Evolutionary conservation across 2,113 vertebrate genomes (phyloP).

Genomic region (Python bivittatus): DNA sequence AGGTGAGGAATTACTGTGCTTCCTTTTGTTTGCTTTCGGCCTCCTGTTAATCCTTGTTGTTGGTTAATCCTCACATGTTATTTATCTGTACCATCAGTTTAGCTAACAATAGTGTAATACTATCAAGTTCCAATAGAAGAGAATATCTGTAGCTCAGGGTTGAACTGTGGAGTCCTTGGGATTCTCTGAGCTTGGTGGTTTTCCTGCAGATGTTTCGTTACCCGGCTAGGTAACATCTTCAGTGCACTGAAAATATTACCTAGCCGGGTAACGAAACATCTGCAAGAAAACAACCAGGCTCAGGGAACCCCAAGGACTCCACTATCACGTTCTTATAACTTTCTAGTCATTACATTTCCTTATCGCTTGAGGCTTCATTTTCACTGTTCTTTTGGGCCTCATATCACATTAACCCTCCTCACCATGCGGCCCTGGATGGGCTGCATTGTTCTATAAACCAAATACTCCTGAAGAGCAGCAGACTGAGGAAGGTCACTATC

Average conservation of each 20-base stretch:
- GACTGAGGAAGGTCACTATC: neutral
- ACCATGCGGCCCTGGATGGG: neutral
- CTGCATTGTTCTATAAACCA: neutral
- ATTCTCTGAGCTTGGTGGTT: too few relatives aligned
- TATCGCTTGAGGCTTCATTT: neutral
- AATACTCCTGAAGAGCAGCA: neutral
- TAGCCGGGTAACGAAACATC: too few relatives aligned
- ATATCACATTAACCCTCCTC: neutral
- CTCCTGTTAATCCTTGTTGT: neutral
- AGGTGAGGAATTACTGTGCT: neutral
- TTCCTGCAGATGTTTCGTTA: too few relatives aligned
- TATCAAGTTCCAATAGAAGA: too few relatives aligned
- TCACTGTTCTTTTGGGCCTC: neutral
- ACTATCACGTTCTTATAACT: neutral
- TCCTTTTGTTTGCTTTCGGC: neutral
- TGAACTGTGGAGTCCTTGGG: too few relatives aligned
- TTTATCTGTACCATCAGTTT: neutral
- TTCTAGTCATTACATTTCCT: neutral
- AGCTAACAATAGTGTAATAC: neutral
- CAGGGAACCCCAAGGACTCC: too few relatives aligned
- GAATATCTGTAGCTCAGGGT: too few relatives aligned
- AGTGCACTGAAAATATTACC: too few relatives aligned
- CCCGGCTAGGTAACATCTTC: too few relatives aligned
- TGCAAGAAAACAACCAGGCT: too few relatives aligned
- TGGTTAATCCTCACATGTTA: neutral